phyloP scores from a whole-genome alignment of 2,888 invertebrate species.

The Temnothorax rugatulus region DNA sequence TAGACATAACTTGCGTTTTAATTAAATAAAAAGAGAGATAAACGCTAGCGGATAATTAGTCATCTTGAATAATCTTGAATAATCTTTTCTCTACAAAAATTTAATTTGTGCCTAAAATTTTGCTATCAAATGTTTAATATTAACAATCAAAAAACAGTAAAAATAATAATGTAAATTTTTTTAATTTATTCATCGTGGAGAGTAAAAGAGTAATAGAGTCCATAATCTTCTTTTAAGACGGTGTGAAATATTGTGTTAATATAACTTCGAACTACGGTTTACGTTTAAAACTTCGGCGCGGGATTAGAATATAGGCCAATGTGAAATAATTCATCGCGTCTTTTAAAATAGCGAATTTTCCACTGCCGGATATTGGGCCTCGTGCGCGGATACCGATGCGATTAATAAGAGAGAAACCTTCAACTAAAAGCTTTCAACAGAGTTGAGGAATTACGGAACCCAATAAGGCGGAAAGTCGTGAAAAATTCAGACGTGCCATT shows the following conservation, averaged over 20 bases:
- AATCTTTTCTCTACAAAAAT: not conserved
- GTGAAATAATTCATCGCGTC: constrained; percentile 42
- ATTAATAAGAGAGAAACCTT: constrained; percentile 43
- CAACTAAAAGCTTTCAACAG: constrained; percentile 14
- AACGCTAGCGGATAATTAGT: not conserved
- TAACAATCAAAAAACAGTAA: not conserved
- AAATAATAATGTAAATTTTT: not conserved
- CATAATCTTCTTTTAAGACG: not conserved
- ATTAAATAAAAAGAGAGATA: not conserved
- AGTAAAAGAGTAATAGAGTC: not conserved
- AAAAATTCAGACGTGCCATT: constrained; percentile 44
- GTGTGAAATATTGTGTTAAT: constrained; percentile 13
- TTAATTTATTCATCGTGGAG: not conserved
- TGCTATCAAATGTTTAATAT: not conserved
- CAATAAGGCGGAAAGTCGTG: constrained; percentile 25
- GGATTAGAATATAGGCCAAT: constrained; percentile 19
- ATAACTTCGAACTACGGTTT: not conserved
- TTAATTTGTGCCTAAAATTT: not conserved
- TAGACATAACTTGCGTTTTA: not conserved
- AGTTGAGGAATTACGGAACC: constrained; percentile 23
- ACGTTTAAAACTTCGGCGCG: not conserved
- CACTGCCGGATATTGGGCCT: not conserved
- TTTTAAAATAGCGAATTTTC: constrained; percentile 20
- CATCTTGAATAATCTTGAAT: not conserved
- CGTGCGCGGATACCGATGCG: constrained; percentile 3